Conservation (phyloP, 2,888 invertebrate species). For the Linyphia triangularis region DNA sequence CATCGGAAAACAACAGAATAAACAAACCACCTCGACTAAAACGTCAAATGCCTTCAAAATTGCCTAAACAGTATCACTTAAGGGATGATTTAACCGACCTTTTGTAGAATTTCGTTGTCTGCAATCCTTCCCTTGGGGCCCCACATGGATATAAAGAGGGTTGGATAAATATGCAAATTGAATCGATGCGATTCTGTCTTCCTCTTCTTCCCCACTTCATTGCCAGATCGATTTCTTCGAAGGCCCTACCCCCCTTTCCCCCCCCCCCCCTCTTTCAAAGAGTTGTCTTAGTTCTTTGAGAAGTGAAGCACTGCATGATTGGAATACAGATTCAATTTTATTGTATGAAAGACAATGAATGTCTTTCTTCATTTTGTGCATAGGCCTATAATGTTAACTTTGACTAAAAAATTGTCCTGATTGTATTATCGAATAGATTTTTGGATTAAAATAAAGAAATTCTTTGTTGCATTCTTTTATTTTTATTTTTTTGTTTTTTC, state of each 20-base stretch:
- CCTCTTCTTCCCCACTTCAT: slow-evolving; percentile 33
- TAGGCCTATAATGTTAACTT: too few species aligned
- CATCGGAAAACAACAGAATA: too few species aligned
- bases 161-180: slow-evolving; percentile 70
- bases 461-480: too few species aligned
- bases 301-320: neutral
- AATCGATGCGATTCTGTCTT: slow-evolving; percentile 47
- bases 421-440: too few species aligned
- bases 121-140: slow-evolving; percentile 41
- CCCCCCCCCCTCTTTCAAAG: neutral
- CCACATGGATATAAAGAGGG: slow-evolving; percentile 42
- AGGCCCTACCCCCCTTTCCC: neutral
- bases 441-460: too few species aligned
- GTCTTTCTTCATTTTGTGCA: too few species aligned
- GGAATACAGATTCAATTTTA: too few species aligned
- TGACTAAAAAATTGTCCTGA: too few species aligned
- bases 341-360: too few species aligned
- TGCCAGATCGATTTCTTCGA: slow-evolving; percentile 24
- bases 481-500: too few species aligned
- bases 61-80: neutral
- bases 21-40: too few species aligned
- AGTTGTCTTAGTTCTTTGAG: neutral
- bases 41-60: neutral
- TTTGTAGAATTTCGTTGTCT: slow-evolving; percentile 23
- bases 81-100: slow-evolving; percentile 25